Conservation (phyloP, 1,140 invertebrate species). For the Polypedilum vanderplanki region DNA sequence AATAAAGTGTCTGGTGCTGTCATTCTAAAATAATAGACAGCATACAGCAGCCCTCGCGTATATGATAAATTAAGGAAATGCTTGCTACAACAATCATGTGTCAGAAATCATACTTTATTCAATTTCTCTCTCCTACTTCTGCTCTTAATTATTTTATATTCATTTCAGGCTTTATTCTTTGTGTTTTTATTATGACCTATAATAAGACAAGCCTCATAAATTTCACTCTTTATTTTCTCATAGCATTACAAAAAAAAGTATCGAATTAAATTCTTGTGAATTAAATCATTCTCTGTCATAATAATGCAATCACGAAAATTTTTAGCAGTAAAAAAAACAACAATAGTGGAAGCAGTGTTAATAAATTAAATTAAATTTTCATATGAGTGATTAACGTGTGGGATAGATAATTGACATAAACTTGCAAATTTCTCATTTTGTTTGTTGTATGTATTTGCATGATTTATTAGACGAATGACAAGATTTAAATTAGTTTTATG, state of each 20-base stretch:
- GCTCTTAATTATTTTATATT: too few species aligned
- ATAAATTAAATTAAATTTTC: conserved; percentile 11
- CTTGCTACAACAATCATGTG: not conserved
- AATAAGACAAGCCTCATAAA: conserved; percentile 15
- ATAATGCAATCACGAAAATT: not conserved
- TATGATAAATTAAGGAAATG: conserved; percentile 14
- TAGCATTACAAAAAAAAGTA: not conserved
- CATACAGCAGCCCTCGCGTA: not conserved
- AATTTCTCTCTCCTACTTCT: not conserved
- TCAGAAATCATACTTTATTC: conserved; percentile 10
- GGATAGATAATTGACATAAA: conserved; percentile 2
- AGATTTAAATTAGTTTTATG: too few species aligned
- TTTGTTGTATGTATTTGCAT: not conserved
- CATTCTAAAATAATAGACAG: conserved; percentile 7
- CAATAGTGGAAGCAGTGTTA: not conserved
- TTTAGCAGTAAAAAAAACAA: too few species aligned
- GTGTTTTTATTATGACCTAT: too few species aligned
- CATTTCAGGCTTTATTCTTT: too few species aligned
- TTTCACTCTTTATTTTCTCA: not conserved
- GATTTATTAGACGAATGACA: not conserved
- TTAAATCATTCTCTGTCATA: not conserved
- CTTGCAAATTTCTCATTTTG: not conserved
- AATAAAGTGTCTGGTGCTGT: conserved; percentile 5
- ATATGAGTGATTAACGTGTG: not conserved
- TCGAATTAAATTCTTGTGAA: conserved; percentile 14